These are phyloP conservation scores for Pao palembangensis DNA, from an alignment of 2,113 vertebrate species.

Conservation along the genomic window DNA sequence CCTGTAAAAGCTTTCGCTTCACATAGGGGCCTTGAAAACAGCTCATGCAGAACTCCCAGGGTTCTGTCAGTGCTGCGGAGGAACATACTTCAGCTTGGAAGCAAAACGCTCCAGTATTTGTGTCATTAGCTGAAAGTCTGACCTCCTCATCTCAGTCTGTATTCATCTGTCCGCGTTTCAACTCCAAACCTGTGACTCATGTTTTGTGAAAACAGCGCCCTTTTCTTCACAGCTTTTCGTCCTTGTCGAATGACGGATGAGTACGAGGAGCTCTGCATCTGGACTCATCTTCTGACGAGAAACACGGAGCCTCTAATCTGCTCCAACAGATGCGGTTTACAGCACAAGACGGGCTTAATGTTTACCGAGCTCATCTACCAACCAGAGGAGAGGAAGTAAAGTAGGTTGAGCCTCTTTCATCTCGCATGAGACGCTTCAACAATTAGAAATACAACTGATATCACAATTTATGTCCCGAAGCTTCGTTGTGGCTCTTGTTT, in stretches of 20 bases:
- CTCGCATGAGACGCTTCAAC: constrained; percentile 23
- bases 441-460: constrained; percentile 20
- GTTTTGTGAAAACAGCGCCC: constrained; percentile 25
- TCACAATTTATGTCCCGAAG: constrained; percentile 24
- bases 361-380: constrained; percentile 56
- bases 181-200: constrained; percentile 9
- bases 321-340: constrained; percentile 42
- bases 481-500: constrained; percentile 20
- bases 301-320: constrained; percentile 48
- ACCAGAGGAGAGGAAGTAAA: constrained; percentile 26
- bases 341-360: constrained; percentile 48
- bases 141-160: background rate
- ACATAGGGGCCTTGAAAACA: constrained; percentile 52
- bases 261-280: constrained; percentile 46
- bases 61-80: constrained; percentile 28
- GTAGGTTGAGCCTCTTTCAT: constrained; percentile 52
- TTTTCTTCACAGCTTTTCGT: constrained; percentile 37
- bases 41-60: constrained; percentile 49
- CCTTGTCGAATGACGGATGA: constrained; percentile 39
- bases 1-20: constrained; percentile 67
- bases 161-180: constrained; percentile 15
- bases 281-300: constrained; percentile 43
- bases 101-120: constrained; percentile 12
- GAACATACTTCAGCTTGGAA: constrained; percentile 37
- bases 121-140: constrained; percentile 4